Conservation (phyloP, 2,113 vertebrate genomes). For the Ranitomeya variabilis region DNA sequence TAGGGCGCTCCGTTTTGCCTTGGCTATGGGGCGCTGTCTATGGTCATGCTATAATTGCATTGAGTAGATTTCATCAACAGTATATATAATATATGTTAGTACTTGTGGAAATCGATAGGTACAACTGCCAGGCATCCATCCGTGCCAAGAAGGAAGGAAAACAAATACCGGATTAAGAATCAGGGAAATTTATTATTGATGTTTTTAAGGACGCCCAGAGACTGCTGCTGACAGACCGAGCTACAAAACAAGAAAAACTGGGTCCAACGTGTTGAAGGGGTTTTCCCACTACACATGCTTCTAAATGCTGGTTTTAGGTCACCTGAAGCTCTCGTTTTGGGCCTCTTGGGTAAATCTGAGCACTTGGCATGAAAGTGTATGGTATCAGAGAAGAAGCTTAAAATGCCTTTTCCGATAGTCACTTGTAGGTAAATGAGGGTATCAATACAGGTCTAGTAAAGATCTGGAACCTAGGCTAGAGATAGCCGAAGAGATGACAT, state of each 20-base stretch:
- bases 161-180: not conserved
- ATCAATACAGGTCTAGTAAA: too few relatives aligned
- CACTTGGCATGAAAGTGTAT: not conserved
- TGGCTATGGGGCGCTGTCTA: not conserved
- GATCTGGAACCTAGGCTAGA: too few relatives aligned
- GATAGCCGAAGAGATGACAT: too few relatives aligned
- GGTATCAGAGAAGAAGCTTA: not conserved
- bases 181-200: not conserved
- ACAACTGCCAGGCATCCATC: not conserved
- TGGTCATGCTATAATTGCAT: not conserved
- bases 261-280: not conserved
- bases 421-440: too few relatives aligned
- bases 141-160: conserved; percentile 1
- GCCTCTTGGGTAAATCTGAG: not conserved
- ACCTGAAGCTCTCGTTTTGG: not conserved
- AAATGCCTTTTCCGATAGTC: too few relatives aligned
- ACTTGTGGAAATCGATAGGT: not conserved
- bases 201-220: not conserved
- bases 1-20: not conserved
- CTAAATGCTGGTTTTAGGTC: not conserved
- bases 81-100: not conserved
- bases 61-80: not conserved
- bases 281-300: not conserved
- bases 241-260: not conserved
- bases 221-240: not conserved